Evolutionary conservation across 2,888 invertebrate species (phyloP), one percentile per base, ranked within the genome.

Genomic region (Polydrusus cervinus): DNA sequence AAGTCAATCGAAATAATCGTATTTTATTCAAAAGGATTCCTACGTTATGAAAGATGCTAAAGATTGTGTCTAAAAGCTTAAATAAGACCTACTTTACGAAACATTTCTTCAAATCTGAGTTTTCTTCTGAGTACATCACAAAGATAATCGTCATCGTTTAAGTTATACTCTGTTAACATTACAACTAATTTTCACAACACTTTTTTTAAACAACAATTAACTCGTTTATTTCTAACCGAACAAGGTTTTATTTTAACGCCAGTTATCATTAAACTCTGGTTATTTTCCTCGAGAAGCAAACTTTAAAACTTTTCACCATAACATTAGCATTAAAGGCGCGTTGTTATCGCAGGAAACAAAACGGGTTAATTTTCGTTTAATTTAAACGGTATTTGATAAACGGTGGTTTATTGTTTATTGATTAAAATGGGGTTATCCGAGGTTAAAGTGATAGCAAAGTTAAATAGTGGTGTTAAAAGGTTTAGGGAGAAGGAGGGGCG

Each of bases 81-180:
- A 14, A 45, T 64, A 16, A 0, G 7, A 45, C 61, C 64, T 75
- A 78, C 78, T 74, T 74, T 74, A 18, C 49, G 62, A 61, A 78
- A 74, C 60, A 55, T 61, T n/a, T 79, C 76, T 25, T 75, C 73
- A 72, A 80, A 78, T 51, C 66, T 69, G 11, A 80, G 9, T 72
- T 70, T 78, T 14, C 45, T 69, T 30, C 69, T 66, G 16, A 79
- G 51, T 30, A 74, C 64, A 43, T 45, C 43, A 67, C 77, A 80
- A 10, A 74, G 40, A 11, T 78, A 78, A 70, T 81, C 80, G n/a
- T 78, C 78, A 38, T 79, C 78, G 8, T 81, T 78, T 20, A 79
- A 47, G 11, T 47, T 47, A 47, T 16, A 47, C 47, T 47, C 47
- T 47, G 47, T 9, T 47, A 47, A 47, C 47, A 47, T 47, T 47